Conservation (phyloP, 2,113 vertebrate species). For the Urocitellus parryii region DNA sequence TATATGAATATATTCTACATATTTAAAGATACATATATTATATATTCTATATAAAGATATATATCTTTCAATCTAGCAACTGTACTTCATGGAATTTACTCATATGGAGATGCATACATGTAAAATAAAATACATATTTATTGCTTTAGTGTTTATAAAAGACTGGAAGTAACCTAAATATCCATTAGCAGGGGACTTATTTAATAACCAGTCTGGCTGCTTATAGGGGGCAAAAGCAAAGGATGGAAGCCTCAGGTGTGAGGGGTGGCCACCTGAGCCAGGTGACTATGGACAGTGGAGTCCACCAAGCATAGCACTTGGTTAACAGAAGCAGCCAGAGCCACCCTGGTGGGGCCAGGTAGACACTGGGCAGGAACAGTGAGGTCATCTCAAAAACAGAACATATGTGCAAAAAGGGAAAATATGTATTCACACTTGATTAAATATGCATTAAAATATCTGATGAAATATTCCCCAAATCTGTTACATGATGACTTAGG, state of each 20-base stretch:
- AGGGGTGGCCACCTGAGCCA: background rate
- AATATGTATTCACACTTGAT: background rate
- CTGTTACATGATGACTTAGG: background rate
- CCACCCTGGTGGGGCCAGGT: rapidly evolving
- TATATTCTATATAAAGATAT: too few species aligned
- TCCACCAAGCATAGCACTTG: background rate
- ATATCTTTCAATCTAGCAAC: background rate
- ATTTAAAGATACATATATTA: too few species aligned
- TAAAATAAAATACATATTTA: background rate
- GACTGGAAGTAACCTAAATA: background rate
- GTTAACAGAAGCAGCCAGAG: background rate
- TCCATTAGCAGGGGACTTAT: background rate
- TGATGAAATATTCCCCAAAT: background rate
- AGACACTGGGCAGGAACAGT: background rate
- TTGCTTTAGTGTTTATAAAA: background rate
- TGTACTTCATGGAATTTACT: background rate
- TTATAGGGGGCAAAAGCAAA: background rate
- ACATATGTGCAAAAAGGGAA: background rate
- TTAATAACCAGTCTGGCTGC: background rate
- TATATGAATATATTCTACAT: too few species aligned
- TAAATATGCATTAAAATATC: background rate
- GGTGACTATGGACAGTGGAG: background rate
- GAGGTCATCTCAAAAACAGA: background rate
- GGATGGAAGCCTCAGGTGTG: background rate
- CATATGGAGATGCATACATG: background rate